phyloP scores from a whole-genome alignment of 2,113 vertebrate genomes.

The Platysternon megacephalum region DNA sequence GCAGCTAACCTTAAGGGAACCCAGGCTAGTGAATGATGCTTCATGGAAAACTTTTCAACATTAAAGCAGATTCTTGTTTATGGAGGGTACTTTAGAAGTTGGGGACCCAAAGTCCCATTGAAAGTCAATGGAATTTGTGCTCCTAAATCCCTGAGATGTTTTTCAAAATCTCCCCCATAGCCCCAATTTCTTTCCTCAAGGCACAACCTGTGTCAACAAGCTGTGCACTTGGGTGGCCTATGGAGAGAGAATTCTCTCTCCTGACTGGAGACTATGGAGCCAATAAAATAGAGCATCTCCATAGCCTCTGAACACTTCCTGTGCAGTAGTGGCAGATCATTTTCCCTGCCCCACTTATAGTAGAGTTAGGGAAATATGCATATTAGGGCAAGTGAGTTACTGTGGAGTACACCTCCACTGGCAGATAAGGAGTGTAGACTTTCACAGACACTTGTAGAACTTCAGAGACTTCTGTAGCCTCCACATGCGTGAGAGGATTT shows the following conservation, averaged over 20 bases:
- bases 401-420: neutral
- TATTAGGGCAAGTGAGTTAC: neutral
- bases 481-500: neutral
- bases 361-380: neutral
- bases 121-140: neutral
- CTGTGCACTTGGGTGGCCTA: neutral
- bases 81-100: neutral
- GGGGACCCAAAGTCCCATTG: neutral
- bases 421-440: neutral
- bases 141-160: neutral
- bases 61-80: neutral
- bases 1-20: slow-evolving; percentile 2
- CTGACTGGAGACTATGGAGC: neutral
- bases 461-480: neutral
- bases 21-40: neutral
- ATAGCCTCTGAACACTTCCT: neutral
- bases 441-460: neutral
- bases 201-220: accelerated
- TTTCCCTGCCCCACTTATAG: neutral
- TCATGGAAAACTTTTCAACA: neutral
- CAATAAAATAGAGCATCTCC: neutral
- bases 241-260: neutral
- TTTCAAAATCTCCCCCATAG: neutral
- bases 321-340: neutral
- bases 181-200: neutral